Conservation (phyloP, 2,113 vertebrate species). For the Saguinus imperator region DNA sequence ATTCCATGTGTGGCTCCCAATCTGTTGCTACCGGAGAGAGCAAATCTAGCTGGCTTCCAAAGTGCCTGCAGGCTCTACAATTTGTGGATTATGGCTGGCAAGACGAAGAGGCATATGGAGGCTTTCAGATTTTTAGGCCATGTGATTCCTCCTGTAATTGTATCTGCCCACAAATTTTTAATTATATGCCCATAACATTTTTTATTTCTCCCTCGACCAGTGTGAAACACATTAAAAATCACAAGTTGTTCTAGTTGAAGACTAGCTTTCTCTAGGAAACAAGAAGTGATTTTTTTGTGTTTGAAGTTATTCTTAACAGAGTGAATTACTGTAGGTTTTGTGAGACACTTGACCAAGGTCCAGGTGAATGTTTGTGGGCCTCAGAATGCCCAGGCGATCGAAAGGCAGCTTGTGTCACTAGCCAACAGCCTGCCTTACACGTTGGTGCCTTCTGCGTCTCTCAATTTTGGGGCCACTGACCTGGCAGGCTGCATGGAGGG, state of each 20-base stretch:
- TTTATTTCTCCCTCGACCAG: background rate
- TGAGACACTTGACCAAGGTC: background rate
- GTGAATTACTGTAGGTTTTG: background rate
- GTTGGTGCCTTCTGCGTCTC: too few relatives aligned
- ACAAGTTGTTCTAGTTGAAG: background rate
- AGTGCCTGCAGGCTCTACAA: background rate
- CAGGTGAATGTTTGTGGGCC: background rate
- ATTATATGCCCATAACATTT: too few relatives aligned
- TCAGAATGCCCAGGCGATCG: accelerated
- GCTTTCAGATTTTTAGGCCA: background rate
- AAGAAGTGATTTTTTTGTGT: background rate
- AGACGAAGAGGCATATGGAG: background rate
- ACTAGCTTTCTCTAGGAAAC: background rate
- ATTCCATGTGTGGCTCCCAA: too few relatives aligned
- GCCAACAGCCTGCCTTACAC: background rate
- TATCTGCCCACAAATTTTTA: background rate
- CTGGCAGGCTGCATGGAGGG: background rate
- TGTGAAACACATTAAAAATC: background rate
- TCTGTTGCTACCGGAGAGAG: background rate
- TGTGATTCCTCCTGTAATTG: background rate
- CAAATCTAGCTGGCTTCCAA: background rate
- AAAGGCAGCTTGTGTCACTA: accelerated
- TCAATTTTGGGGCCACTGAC: background rate
- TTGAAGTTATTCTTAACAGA: background rate
- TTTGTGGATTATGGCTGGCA: background rate